Base-by-base conservation (phyloP, 37 sponge, comb jelly and placozoan species). In the Aphrocallistes beatrix region DNA sequence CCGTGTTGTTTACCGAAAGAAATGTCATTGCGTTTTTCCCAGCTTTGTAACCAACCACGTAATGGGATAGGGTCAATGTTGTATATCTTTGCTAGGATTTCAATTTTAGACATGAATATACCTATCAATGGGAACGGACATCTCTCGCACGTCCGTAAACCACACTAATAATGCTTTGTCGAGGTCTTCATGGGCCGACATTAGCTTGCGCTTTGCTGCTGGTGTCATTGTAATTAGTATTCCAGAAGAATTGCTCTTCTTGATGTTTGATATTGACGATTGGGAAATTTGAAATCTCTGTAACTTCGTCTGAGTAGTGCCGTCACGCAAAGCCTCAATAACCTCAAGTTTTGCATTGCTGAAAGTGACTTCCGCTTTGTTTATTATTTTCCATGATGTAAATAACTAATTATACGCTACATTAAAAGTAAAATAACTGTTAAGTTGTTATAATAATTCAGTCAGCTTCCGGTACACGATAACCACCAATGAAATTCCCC, bases 211-310 rank as follows among this genome's bases (percentile, higher is more conserved):
- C 75, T 60, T 60, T 60, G 75, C 75, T 60, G 75, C 8, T 60
- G 75, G 75, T 60, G 75, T 30, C 75, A 60, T 60, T 30, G 75
- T 60, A 60, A 60, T 60, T 60, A 60, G 75, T 60, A 32, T 60
- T 60, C 75, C 34, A 60, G 75, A 60, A 60, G 17, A 60, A 60
- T 60, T 13, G 21, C 75, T 60, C 34, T 60, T 60, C 75, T 60
- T 60, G 21, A 60, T 60, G 75, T 60, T 60, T 60, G 75, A 60
- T 3, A 60, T 60, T 60, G 75, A 60, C n/a, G 75, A 13, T 60
- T 60, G 75, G n/a, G 75, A 60, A 60, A 60, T 60, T 3, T 60
- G 75, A 60, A 60, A 60, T 60, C 75, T 60, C 75, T 60, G 75
- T 19, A n/a, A n/a, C n/a, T n/a, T n/a, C n/a, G n/a, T n/a, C n/a